phyloP scores from a whole-genome alignment of 1,140 invertebrate genomes.

The Bombus ignitus region DNA sequence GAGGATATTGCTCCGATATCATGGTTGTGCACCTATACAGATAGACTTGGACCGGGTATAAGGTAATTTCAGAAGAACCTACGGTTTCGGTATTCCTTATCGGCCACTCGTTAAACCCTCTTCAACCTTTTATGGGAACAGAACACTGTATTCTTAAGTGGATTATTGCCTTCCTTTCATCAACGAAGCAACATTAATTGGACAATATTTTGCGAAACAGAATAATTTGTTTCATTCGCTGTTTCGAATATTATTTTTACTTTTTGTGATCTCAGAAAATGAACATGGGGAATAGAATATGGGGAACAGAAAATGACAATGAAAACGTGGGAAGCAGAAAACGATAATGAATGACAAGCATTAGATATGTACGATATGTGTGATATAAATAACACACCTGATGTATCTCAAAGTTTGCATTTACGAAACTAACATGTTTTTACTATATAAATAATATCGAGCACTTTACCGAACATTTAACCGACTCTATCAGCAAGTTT shows the following conservation, averaged over 20 bases:
- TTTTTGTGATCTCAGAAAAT: too few species aligned
- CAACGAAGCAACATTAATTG: constrained; percentile 32
- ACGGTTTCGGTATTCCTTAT: constrained; percentile 58
- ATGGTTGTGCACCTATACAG: constrained; percentile 48
- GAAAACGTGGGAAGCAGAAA: too few species aligned
- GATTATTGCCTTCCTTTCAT: constrained; percentile 62
- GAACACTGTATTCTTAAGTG: constrained; percentile 20
- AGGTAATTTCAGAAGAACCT: constrained; percentile 61
- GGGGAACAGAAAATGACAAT: too few species aligned
- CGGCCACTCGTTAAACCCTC: constrained; percentile 44
- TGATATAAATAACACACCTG: too few species aligned
- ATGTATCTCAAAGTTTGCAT: too few species aligned
- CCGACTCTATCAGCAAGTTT: not conserved
- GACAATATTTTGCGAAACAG: not conserved
- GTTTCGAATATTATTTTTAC: not conserved
- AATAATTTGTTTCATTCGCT: not conserved
- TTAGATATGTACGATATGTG: too few species aligned
- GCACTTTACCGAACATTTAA: too few species aligned
- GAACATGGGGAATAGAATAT: too few species aligned
- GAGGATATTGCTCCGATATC: constrained; percentile 72
- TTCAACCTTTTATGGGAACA: constrained; percentile 51
- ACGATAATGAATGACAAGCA: too few species aligned
- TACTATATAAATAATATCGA: too few species aligned
- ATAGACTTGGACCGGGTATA: not conserved
- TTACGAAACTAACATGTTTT: too few species aligned